These are phyloP conservation scores for Drosophila hamatofila DNA, from an alignment of 2,888 invertebrate species.

Conservation along the genomic window DNA sequence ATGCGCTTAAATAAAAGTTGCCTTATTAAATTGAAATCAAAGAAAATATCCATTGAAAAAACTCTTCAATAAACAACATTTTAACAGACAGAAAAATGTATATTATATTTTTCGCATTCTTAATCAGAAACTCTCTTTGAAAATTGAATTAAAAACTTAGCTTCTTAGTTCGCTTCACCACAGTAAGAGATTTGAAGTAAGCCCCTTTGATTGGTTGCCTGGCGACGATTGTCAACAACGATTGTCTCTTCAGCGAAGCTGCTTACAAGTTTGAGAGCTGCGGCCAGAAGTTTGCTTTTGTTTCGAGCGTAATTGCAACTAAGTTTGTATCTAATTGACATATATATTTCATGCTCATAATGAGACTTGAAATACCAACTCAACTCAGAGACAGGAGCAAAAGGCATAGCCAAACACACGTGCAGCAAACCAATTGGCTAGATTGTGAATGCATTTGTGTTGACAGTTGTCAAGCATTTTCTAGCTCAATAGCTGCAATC, in stretches of 20 bases:
- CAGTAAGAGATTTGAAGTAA: background rate
- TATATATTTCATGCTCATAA: conserved; percentile 51
- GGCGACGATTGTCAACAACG: conserved; percentile 12
- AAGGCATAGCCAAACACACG: background rate
- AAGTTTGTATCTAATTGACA: conserved; percentile 46
- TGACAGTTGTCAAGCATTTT: conserved; percentile 59
- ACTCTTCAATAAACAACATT: no score
- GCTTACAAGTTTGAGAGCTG: conserved; percentile 21
- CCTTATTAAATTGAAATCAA: background rate
- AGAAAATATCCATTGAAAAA: no score
- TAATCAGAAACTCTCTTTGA: background rate
- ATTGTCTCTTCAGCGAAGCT: conserved; percentile 7
- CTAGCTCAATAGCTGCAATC: conserved; percentile 69
- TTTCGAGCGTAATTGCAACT: conserved; percentile 23
- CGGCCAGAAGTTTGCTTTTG: conserved; percentile 7
- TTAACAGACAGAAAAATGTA: no score
- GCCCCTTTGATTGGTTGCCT: conserved; percentile 13
- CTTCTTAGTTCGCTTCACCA: background rate
- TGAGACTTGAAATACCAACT: conserved; percentile 25
- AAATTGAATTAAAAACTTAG: background rate
- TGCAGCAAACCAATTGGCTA: conserved; percentile 26
- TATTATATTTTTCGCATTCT: background rate
- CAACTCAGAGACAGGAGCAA: background rate
- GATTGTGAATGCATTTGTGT: conserved; percentile 42
- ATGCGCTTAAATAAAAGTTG: background rate